Evolutionary conservation across 2,113 vertebrate genomes (phyloP).

Genomic region (Notarius quadriscutis): DNA sequence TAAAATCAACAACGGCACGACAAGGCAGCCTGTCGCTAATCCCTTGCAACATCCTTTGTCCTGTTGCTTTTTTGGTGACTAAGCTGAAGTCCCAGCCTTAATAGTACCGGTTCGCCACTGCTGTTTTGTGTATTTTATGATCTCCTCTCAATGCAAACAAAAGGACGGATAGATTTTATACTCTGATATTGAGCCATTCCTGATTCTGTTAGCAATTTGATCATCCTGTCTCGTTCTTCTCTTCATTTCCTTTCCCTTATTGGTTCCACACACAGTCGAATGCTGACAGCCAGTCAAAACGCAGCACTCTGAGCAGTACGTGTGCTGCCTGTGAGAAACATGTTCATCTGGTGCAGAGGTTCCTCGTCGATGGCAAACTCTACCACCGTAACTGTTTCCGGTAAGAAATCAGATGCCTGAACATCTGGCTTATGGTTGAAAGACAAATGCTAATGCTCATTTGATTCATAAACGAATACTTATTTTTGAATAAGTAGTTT

Average conservation of each 20-base stretch:
- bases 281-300: slow-evolving; percentile 46
- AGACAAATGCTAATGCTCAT: background rate
- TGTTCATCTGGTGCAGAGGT: slow-evolving; percentile 94
- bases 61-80: too few species aligned
- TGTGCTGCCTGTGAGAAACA: slow-evolving; percentile 86
- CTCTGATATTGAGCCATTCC: slow-evolving; percentile 55
- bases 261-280: slow-evolving; percentile 44
- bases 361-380: slow-evolving; percentile 87
- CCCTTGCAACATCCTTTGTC: too few species aligned
- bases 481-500: background rate
- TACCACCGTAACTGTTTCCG: slow-evolving; percentile 98
- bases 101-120: too few species aligned
- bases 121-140: background rate
- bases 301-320: slow-evolving; percentile 79
- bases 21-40: too few species aligned
- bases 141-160: slow-evolving; percentile 3
- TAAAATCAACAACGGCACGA: too few species aligned
- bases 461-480: background rate
- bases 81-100: too few species aligned
- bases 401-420: slow-evolving; percentile 63
- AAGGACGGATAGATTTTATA: background rate
- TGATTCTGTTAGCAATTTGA: slow-evolving; percentile 66
- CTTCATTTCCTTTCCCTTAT: slow-evolving; percentile 41
- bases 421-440: background rate
- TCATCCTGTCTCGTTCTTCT: slow-evolving; percentile 60